Percentiles rank a stretch among this genome's conserved stretches.
phyloP scores from a whole-genome alignment of 2,113 vertebrate genomes.

The Aramus guarauna region DNA sequence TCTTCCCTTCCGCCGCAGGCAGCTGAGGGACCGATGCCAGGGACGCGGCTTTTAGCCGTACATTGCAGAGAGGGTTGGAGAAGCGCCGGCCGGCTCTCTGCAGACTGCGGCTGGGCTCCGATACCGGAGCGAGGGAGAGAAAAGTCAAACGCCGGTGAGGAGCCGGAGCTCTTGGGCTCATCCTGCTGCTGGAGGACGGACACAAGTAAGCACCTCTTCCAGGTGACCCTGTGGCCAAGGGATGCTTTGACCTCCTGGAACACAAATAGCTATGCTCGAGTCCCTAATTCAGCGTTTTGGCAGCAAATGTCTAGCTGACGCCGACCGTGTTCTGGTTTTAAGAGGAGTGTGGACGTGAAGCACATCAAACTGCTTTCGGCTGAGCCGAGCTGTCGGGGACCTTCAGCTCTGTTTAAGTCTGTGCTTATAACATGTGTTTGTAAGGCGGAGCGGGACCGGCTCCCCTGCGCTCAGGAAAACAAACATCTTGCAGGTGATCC shows the following conservation, averaged over 20 bases:
- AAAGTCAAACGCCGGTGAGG: not conserved
- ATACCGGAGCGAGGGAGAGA: not conserved
- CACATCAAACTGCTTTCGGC: not conserved
- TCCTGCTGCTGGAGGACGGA: not conserved
- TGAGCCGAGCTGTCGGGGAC: not conserved
- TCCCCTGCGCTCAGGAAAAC: not conserved
- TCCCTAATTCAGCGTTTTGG: not conserved
- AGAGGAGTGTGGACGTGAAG: not conserved
- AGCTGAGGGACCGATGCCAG: not conserved
- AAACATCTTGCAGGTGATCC: not conserved
- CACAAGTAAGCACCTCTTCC: not conserved
- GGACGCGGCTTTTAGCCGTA: not conserved
- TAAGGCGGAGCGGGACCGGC: not conserved
- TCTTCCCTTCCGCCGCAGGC: not conserved
- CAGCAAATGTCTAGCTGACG: not conserved
- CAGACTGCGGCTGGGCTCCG: not conserved
- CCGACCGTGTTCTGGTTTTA: not conserved
- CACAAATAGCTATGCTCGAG: fast-evolving
- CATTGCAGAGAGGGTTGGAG: not conserved
- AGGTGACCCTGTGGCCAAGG: not conserved
- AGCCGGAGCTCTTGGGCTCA: not conserved
- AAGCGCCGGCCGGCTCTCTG: not conserved
- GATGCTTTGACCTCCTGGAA: not conserved
- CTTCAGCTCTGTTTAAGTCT: not conserved
- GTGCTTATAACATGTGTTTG: not conserved